Base-by-base conservation (phyloP, 2,113 vertebrate species). In the Synodontis membranacea region DNA sequence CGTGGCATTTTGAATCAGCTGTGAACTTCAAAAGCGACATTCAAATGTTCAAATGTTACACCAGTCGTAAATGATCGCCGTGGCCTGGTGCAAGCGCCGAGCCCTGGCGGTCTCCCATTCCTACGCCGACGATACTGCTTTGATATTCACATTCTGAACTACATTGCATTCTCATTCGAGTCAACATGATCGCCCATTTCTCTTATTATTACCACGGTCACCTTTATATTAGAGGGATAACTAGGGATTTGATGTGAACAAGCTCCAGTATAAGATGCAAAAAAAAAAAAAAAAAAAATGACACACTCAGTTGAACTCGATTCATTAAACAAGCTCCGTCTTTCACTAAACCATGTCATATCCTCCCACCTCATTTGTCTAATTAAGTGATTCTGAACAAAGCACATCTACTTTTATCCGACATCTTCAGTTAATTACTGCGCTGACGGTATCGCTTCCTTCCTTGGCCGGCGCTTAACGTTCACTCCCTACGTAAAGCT, bases 401-500 rank as follows among this genome's bases (percentile, higher is more conserved):
- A 64, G n/a, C 75, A 68, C 7, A 10, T 44, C 64, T 54, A 58
- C 28, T 80, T 44, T 60, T 34, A 62, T 60, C 28, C 48, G 17
- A 5, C 6, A 4, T 34, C 74, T 48, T 60, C 34, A 42, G 46
- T 48, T 81, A 72, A 81, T 86, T 79, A 34, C 15, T 46, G 5
- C 23, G 0, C 34, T 10, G 72, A 37, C 56, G 5, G 42, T 64
- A 31, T 78, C 44, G 11, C 19, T 31, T 14, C 5, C 23, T 6
- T 12, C 31, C 4, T 34, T 50, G 11, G 1, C 48, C 34, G n/a
- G 34, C 19, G 44, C 15, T 31, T 28, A 54, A 44, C 14, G 56
- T 4, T 79, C 9, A 28, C 21, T n/a, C 23, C 0, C n/a, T 72
- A 87, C 48, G 76, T 80, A 56, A 85, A 76, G 87, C 68, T n/a